Evolutionary conservation across 2,888 invertebrate species (phyloP), one percentile per base, ranked within the genome.

Genomic region (Belgica antarctica): DNA sequence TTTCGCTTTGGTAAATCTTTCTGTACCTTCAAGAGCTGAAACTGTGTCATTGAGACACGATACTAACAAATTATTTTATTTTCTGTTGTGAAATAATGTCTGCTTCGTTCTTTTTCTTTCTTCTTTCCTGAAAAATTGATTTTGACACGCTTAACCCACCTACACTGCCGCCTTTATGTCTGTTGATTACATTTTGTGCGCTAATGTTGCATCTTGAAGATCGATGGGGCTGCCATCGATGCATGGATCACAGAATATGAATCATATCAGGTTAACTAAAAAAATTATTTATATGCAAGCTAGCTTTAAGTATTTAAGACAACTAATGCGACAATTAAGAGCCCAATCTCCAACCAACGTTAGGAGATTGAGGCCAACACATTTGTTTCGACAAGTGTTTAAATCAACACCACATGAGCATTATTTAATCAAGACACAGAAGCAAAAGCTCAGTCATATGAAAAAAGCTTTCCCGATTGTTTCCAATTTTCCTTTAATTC

Each of bases 221-320:
- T 80, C 80, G 27, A 78, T 80, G 75, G 79, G 79, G 70, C 66
- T 79, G 71, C 78, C 78, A 70, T 78, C 79, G 66, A 78, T 76
- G 72, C 78, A 77, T 74, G 75, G 76, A 76, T 73, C 68, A 57
- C 68, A 68, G 25, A 65, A 65, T 65, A 65, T 75, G 72, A 77
- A 77, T 73, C 77, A 77, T 74, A 75, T 76, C 75, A 77, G 76
- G 76, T 77, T 75, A 75, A 74, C 72, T 31, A 27, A 70, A 36
- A 61, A 41, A 36, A 28, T 68, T 57, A 27, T 34, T 34, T 34
- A 34, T 34, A 15, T 41, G 41, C 41, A 5, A 41, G 15, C 10
- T 41, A 41, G 41, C n/a, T 41, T 41, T 41, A 41, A 41, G 41
- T n/a, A 41, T 31, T n/a, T n/a, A n/a, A n/a, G n/a, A n/a, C n/a